Base-by-base conservation (phyloP, 2,888 invertebrate species). In the Thelaira solivaga region DNA sequence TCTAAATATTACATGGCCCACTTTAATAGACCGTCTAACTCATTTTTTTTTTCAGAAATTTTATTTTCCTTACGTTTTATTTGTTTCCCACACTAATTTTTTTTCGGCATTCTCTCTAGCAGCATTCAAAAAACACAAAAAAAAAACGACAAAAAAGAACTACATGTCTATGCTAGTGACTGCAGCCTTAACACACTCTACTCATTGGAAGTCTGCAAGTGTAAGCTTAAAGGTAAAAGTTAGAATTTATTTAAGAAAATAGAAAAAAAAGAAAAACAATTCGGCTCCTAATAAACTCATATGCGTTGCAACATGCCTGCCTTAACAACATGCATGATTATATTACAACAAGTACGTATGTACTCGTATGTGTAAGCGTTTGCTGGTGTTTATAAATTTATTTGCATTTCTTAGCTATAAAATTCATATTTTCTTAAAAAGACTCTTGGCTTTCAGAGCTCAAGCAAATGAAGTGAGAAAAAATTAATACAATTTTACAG, bases 1-100 rank as follows among this genome's bases (percentile, higher is more conserved):
- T 71, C 65, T 26, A 47, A 74, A 74, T 55, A 74, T 71, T 74
- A 78, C 74, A 69, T 74, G 74, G 69, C 78, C 69, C 69, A 78
- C 65, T 61, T 78, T 69, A 39, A 22, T 41, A 24, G 43, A 34
- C 64, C n/a, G 26, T 39, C 26, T 2, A 22, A n/a, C 51, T n/a
- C 36, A 36, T 24, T 59, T 51, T 11, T 18, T 31, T n/a, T 18
- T 51, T 59, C 76, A 65, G n/a, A 71, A 67, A 69, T 31, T 16
- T n/a, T 20, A 26, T 41, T 41, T 59, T 59, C 13, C 24, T 39
- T 11, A 13, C 11, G 0, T 31, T 61, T 61, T 22, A 8, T 67
- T 57, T 57, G 24, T 69, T 78, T 78, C 78, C 78, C 78, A 78
- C 78, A 78, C 74, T 77, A 77, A 62, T 71, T 71, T 76, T 65